phyloP scores from a whole-genome alignment of 2,888 invertebrate species.

The Theretra japonica region DNA sequence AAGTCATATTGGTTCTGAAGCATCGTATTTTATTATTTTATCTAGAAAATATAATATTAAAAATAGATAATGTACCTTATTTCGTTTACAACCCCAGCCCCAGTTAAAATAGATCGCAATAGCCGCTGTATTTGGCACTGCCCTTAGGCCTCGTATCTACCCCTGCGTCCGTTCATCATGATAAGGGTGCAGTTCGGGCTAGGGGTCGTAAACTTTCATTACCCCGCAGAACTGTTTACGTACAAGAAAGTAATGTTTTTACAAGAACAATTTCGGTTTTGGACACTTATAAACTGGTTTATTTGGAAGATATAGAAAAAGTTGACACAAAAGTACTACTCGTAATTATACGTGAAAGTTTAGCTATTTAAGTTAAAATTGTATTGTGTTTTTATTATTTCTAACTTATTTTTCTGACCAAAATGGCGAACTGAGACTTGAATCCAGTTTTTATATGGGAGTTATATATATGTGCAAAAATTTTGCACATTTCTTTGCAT shows the following conservation, averaged over 20 bases:
- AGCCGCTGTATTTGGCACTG: slow-evolving; percentile 18
- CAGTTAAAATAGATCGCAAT: slow-evolving; percentile 8
- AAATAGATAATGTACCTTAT: not conserved
- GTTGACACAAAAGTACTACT: not conserved
- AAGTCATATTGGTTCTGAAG: too few relatives aligned
- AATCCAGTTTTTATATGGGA: too few relatives aligned
- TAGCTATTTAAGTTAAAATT: not conserved
- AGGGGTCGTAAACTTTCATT: slow-evolving; percentile 63
- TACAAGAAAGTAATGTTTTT: slow-evolving; percentile 26
- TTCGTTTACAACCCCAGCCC: not conserved
- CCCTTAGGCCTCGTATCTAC: slow-evolving; percentile 40
- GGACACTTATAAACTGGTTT: slow-evolving; percentile 1
- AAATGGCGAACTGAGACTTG: too few relatives aligned
- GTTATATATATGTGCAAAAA: too few relatives aligned
- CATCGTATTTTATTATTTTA: too few relatives aligned
- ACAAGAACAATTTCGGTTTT: slow-evolving; percentile 10
- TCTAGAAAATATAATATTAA: too few relatives aligned
- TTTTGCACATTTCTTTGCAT: too few relatives aligned
- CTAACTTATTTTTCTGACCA: too few relatives aligned
- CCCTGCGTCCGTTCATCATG: slow-evolving; percentile 54
- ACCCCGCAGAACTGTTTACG: slow-evolving; percentile 57
- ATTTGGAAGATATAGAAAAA: not conserved
- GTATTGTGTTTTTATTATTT: not conserved
- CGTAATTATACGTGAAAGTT: not conserved
- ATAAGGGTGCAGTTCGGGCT: slow-evolving; percentile 52